Conservation (phyloP, 2,888 invertebrate species). For the Sclerodermus sp. region DNA sequence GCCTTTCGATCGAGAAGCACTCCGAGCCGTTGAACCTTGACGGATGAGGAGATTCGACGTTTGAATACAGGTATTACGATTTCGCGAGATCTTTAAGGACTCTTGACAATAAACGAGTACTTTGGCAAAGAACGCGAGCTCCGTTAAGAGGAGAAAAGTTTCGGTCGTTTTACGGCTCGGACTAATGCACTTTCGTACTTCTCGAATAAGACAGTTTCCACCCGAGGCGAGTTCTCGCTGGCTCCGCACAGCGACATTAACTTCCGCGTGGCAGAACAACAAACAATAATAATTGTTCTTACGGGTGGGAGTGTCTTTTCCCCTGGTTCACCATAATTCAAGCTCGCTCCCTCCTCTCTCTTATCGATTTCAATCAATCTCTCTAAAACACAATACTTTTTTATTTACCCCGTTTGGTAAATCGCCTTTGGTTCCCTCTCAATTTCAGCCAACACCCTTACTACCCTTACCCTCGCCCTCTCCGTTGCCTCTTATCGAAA, state of each 20-base stretch:
- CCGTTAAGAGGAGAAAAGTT: constrained; percentile 7
- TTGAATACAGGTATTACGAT: not conserved
- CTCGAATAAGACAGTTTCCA: not conserved
- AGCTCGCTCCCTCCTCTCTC: too few species aligned
- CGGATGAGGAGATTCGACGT: not conserved
- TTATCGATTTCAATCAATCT: too few species aligned
- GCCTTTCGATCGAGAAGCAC: too few species aligned
- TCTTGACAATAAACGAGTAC: constrained; percentile 9
- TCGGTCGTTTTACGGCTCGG: constrained; percentile 2
- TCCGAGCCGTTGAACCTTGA: too few species aligned
- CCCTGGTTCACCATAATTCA: constrained; percentile 25
- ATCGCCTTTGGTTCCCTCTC: too few species aligned
- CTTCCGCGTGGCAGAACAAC: not conserved
- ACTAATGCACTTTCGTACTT: constrained; percentile 7
- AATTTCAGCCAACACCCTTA: too few species aligned
- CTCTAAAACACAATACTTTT: too few species aligned
- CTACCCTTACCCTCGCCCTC: too few species aligned
- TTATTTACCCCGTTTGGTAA: constrained; percentile 2
- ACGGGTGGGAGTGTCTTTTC: constrained; percentile 52
- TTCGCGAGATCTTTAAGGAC: not conserved
- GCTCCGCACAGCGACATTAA: too few species aligned
- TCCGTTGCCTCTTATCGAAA: too few species aligned
- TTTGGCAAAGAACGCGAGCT: constrained; percentile 1
- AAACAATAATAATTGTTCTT: constrained; percentile 18
- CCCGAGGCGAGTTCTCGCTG: not conserved